phyloP scores from a whole-genome alignment of 2,113 vertebrate genomes.

The Verasper variegatus region DNA sequence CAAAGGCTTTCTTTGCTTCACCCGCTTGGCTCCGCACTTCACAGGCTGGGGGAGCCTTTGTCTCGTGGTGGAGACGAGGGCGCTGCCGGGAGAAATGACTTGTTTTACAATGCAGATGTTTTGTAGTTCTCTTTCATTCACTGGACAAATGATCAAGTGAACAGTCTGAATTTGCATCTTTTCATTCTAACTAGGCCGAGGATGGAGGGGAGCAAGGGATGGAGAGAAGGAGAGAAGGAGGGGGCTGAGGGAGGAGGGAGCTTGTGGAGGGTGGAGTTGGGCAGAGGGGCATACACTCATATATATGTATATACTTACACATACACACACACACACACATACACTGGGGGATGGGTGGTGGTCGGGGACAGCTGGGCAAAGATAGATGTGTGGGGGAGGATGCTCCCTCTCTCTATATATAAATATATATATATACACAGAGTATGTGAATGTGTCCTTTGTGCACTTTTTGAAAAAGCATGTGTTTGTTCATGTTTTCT shows the following conservation, averaged over 20 bases:
- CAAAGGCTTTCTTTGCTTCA: conserved; percentile 14
- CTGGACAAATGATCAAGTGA: background rate
- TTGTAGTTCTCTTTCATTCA: background rate
- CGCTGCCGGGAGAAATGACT: background rate
- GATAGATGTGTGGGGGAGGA: conserved; percentile 66
- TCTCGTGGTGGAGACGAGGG: background rate
- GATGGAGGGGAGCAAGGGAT: background rate
- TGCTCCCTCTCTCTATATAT: background rate
- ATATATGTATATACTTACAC: background rate
- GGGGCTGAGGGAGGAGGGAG: background rate
- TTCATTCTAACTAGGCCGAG: background rate
- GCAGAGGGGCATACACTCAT: conserved; percentile 52
- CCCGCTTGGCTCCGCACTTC: background rate
- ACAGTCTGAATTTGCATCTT: conserved; percentile 30
- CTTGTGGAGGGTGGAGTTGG: conserved; percentile 53
- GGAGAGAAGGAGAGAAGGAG: conserved; percentile 35
- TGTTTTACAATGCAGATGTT: conserved; percentile 30
- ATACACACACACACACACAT: conserved; percentile 4
- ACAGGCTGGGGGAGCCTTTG: conserved; percentile 9
- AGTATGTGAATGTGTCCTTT: conserved; percentile 22
- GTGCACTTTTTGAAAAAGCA: background rate
- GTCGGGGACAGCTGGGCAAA: conserved; percentile 69
- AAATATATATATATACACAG: background rate
- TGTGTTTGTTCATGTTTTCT: conserved; percentile 33
- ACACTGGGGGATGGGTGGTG: conserved; percentile 62